A percentile compares a stretch with the other conserved stretches of the same genome.
phyloP scores from a whole-genome alignment of 1,140 invertebrate genomes.

The Diabrotica virgifera region DNA sequence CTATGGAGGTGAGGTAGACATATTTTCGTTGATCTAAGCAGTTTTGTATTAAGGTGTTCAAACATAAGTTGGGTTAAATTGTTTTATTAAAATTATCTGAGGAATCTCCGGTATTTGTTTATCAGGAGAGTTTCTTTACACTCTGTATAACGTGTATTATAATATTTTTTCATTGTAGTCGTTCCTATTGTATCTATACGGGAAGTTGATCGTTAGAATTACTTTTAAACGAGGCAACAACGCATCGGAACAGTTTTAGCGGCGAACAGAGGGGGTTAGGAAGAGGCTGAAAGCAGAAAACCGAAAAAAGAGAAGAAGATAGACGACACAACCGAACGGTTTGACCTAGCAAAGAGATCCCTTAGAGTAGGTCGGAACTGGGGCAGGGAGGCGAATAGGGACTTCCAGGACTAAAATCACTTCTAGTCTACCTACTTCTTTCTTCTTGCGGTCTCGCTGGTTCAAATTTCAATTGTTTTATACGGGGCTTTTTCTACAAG shows the following conservation, averaged over 20 bases:
- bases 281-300: neutral
- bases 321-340: neutral
- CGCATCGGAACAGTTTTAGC: neutral
- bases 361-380: slow-evolving; percentile 1
- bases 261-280: neutral
- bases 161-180: too few species aligned
- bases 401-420: neutral
- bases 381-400: neutral
- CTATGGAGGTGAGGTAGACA: too few species aligned
- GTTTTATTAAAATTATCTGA: too few species aligned
- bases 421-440: neutral
- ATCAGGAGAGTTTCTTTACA: too few species aligned
- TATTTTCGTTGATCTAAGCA: too few species aligned
- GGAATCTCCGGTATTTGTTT: too few species aligned
- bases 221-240: neutral
- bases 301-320: neutral
- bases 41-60: too few species aligned
- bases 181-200: too few species aligned
- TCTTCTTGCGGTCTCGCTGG: neutral
- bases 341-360: neutral
- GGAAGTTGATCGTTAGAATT: too few species aligned
- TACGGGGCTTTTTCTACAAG: neutral
- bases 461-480: neutral
- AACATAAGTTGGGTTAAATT: too few species aligned
- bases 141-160: too few species aligned